These are phyloP conservation scores for Orthonevra nobilis DNA, from an alignment of 2,888 invertebrate species.

Conservation along the genomic window DNA sequence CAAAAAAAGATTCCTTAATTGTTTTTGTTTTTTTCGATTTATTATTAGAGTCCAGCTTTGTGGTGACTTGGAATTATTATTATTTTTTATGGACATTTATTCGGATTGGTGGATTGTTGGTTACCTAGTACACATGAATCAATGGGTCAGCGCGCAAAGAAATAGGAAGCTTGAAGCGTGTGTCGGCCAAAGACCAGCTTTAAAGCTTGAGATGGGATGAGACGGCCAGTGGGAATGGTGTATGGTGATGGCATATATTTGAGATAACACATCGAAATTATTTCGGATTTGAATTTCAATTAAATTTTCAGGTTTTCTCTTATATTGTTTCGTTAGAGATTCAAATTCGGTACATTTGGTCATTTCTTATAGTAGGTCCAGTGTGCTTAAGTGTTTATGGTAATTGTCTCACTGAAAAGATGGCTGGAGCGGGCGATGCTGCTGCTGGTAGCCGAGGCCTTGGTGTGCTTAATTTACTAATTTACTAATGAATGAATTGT, in stretches of 20 bases:
- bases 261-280: slow-evolving; percentile 8
- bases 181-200: slow-evolving; percentile 18
- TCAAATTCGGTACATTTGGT: slow-evolving; percentile 12
- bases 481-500: slow-evolving; percentile 26
- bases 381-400: slow-evolving; percentile 28
- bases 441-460: neutral
- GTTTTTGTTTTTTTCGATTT: slow-evolving; percentile 37
- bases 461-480: slow-evolving; percentile 8
- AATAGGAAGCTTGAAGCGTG: slow-evolving; percentile 30
- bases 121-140: slow-evolving; percentile 33
- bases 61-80: slow-evolving; percentile 29
- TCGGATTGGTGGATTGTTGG: too few species aligned
- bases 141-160: slow-evolving; percentile 13
- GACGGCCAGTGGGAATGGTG: neutral
- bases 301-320: slow-evolving; percentile 20
- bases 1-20: slow-evolving; percentile 26
- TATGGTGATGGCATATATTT: slow-evolving; percentile 3
- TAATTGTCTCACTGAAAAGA: neutral
- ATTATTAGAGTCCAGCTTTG: too few species aligned
- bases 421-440: neutral
- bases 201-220: neutral
- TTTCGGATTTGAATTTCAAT: slow-evolving; percentile 31
- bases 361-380: slow-evolving; percentile 1
- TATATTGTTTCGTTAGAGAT: slow-evolving; percentile 15
- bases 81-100: slow-evolving; percentile 14